These are phyloP conservation scores for Drosophila paranaensis DNA, from an alignment of 2,888 invertebrate species.

Conservation along the genomic window DNA sequence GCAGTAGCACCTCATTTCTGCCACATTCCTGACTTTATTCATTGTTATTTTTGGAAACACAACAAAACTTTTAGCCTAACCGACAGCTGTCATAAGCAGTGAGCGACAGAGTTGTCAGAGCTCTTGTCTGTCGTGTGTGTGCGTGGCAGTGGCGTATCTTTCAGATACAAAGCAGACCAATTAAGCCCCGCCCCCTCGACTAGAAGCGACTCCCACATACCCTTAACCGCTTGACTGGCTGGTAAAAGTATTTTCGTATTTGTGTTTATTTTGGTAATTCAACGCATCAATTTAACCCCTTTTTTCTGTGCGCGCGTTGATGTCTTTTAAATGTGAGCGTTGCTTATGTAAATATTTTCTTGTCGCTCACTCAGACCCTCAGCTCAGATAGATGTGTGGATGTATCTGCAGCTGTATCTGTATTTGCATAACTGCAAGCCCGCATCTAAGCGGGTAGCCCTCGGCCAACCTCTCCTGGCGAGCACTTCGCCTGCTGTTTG, in stretches of 20 bases:
- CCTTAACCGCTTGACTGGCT: constrained; percentile 41
- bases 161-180: constrained; percentile 70
- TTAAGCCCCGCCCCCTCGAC: constrained; percentile 48
- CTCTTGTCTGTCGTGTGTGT: constrained; percentile 8
- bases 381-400: constrained; percentile 1
- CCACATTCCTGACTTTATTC: constrained; percentile 1
- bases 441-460: constrained; percentile 40
- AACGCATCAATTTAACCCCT: constrained; percentile 74
- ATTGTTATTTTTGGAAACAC: constrained; percentile 28
- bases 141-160: constrained; percentile 48
- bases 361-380: constrained; percentile 24
- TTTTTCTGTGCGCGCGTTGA: constrained; percentile 41
- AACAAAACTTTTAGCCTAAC: constrained; percentile 56
- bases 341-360: constrained; percentile 72
- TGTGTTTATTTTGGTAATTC: constrained; percentile 78
- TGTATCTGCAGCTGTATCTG: constrained; percentile 41
- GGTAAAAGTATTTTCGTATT: constrained; percentile 68
- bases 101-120: constrained; percentile 64
- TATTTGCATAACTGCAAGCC: constrained; percentile 66
- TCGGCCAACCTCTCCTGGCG: constrained; percentile 39
- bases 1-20: background rate
- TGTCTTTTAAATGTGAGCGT: constrained; percentile 73
- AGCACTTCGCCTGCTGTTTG: constrained; percentile 47
- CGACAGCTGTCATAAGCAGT: constrained; percentile 73
- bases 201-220: constrained; percentile 6